Base-by-base conservation (phyloP, 1,140 invertebrate species). In the Bombus superbus region DNA sequence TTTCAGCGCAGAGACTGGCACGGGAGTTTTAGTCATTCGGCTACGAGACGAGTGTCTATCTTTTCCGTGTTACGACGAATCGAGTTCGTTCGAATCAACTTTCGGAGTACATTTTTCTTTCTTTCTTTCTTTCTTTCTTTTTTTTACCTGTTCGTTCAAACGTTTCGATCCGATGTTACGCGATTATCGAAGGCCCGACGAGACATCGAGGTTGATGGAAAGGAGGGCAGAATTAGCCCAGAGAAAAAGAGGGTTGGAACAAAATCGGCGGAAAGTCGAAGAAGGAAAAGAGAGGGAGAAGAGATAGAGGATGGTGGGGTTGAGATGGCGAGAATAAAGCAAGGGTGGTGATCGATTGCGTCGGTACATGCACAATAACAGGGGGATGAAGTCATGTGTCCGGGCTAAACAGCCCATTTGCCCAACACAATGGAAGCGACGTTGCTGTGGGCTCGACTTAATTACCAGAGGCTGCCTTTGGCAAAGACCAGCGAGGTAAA, bases 321-420 rank as follows among this genome's bases (percentile, higher is more conserved):
- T 8, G 38, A 25, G 42, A 35, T 72, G 59, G 74, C 68, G 53
- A 47, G 59, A 82, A 62, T 38, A 78, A 77, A 81, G 76, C 38
- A 75, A 83, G 82, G 86, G 73, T 59, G 86, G 76, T 90, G 89
- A 92, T 92, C 89, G 92, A 93, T 92, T 86, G 81, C 72, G 80
- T 66, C 73, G 74, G 77, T 90, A 90, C 91, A 92, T 89, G 91
- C 90, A 90, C 85, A 88, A 93, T 92, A 91, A 92, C 85, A 88
- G 88, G 79, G 81, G 86, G 87, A 87, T 88, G 86, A 68, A 89
- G 83, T 90, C 91, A 74, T 92, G 90, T 92, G 90, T 90, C 87
- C 84, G 81, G 83, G 82, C 86, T 93, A 92, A 93, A 93, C 90
- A 93, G 90, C 81, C 92, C 89, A 93, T 93, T 93, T 93, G 89